These are phyloP conservation scores for Ormyrus nitidulus DNA, from an alignment of 2,888 invertebrate species.

Conservation along the genomic window DNA sequence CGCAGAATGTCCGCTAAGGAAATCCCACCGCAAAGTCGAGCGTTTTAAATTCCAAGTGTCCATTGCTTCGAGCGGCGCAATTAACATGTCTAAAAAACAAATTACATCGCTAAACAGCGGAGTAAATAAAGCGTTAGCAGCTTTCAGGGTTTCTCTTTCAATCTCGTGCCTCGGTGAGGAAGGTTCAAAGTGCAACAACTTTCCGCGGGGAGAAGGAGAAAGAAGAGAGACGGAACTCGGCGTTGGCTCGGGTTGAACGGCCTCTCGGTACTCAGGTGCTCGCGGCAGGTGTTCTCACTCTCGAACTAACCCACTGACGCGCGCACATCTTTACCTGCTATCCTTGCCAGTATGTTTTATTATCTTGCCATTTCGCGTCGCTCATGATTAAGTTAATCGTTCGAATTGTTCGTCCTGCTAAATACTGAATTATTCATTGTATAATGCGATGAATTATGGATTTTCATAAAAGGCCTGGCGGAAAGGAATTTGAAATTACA, in stretches of 20 bases:
- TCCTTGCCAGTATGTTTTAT: constrained; percentile 1
- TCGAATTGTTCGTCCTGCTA: background rate
- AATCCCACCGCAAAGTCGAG: background rate
- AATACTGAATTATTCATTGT: background rate
- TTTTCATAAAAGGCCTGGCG: too few species aligned
- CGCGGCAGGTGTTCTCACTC: constrained; percentile 57
- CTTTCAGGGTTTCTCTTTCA: constrained; percentile 25
- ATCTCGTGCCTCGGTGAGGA: constrained; percentile 20
- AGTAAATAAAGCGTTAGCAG: constrained; percentile 45
- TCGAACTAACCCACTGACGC: constrained; percentile 20
- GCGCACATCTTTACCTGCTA: constrained; percentile 30
- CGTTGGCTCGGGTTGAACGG: constrained; percentile 58
- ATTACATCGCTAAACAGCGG: constrained; percentile 37
- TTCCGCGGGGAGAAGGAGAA: background rate
- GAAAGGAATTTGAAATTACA: too few species aligned
- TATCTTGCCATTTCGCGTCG: background rate
- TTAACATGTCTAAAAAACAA: constrained; percentile 41
- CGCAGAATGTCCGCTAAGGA: too few species aligned
- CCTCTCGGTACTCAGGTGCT: constrained; percentile 59
- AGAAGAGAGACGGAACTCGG: constrained; percentile 9
- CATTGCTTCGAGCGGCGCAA: background rate
- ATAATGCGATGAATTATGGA: background rate
- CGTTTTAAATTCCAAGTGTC: constrained; percentile 1
- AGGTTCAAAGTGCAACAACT: constrained; percentile 52
- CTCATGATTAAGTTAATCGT: constrained; percentile 14